phyloP scores from a whole-genome alignment of 1,140 invertebrate species.

The Pomacea maculata region DNA sequence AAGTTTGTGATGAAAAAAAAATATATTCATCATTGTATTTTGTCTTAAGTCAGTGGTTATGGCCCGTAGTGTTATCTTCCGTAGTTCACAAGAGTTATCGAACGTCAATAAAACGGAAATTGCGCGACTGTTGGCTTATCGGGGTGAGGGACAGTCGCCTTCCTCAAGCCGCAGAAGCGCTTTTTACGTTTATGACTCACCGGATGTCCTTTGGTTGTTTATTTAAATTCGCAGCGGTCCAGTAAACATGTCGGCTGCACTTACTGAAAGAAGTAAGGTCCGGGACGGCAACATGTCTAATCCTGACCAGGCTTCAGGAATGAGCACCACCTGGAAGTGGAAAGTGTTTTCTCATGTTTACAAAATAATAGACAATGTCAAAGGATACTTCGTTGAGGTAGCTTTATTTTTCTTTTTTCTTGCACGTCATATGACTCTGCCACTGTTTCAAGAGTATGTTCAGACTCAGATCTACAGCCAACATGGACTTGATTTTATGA shows the following conservation, averaged over 20 bases:
- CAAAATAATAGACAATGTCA: constrained; percentile 37
- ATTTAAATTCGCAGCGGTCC: background rate
- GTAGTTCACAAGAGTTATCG: too few species aligned
- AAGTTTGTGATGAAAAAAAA: too few species aligned
- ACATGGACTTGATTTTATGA: constrained; percentile 38
- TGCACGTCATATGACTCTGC: constrained; percentile 57
- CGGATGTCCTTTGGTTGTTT: background rate
- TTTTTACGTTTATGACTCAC: background rate
- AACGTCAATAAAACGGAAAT: too few species aligned
- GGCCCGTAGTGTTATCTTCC: too few species aligned
- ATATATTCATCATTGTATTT: too few species aligned
- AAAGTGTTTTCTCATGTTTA: constrained; percentile 20
- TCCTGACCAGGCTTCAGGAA: background rate
- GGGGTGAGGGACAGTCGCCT: too few species aligned
- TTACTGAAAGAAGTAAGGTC: constrained; percentile 7
- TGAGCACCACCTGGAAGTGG: constrained; percentile 8
- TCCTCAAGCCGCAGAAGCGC: too few species aligned
- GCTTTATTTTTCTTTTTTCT: constrained; percentile 58
- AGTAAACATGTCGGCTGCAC: background rate
- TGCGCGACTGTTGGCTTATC: too few species aligned
- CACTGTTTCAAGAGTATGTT: constrained; percentile 60
- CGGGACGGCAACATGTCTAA: background rate
- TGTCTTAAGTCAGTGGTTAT: too few species aligned
- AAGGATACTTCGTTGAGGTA: constrained; percentile 55
- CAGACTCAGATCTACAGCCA: constrained; percentile 49